phyloP scores from a whole-genome alignment of 2,113 vertebrate species.

The Polyodon spathula region DNA sequence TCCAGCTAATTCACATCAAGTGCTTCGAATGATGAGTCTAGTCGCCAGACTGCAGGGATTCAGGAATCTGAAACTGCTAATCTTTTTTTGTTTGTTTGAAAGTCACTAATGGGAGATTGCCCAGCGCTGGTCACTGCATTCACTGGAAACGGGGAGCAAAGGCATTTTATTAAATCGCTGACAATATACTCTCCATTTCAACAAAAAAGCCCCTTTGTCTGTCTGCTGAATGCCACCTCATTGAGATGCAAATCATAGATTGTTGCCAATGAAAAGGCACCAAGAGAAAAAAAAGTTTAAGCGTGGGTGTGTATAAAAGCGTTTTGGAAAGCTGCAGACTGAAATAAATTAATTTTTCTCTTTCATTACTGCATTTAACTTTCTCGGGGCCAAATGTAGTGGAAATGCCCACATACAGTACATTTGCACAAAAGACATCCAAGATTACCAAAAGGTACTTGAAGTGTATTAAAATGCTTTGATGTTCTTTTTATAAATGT shows the following conservation, averaged over 20 bases:
- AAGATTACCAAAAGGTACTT: no score
- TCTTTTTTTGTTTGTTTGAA: conserved; percentile 8
- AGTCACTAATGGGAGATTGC: conserved; percentile 36
- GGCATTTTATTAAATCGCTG: conserved; percentile 45
- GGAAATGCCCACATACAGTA: neutral
- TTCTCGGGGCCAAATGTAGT: no score
- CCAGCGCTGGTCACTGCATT: conserved; percentile 41
- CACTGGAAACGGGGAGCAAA: conserved; percentile 44
- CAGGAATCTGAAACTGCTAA: conserved; percentile 28
- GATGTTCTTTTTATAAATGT: no score
- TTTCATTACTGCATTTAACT: no score
- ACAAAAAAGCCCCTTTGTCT: conserved; percentile 54
- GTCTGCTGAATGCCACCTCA: conserved; percentile 53
- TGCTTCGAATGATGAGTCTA: conserved; percentile 10
- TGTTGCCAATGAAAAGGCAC: conserved; percentile 45
- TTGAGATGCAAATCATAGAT: conserved; percentile 64
- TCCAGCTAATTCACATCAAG: conserved; percentile 24
- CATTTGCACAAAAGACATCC: no score
- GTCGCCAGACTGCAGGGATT: neutral
- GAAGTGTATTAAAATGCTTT: no score
- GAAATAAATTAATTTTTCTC: no score
- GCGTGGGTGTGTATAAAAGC: no score
- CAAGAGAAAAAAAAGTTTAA: conserved; percentile 28
- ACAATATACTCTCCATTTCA: conserved; percentile 53
- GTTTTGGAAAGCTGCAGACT: no score